These are phyloP conservation scores for Oreochromis grahami DNA, from an alignment of 2,797 vertebrate species.

Conservation along the genomic window DNA sequence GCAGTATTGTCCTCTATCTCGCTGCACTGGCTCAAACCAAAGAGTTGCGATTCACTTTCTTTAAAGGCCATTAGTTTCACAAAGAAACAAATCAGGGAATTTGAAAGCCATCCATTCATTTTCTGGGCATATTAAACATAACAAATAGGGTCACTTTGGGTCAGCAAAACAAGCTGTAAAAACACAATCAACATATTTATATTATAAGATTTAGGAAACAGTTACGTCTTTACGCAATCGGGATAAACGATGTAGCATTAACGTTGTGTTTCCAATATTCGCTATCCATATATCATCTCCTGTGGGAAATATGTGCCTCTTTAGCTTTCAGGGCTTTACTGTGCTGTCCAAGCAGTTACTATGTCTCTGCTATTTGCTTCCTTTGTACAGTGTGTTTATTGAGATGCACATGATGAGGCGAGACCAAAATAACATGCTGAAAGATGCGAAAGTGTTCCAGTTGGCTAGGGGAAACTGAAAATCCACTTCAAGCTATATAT, in stretches of 20 bases:
- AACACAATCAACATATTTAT: neutral
- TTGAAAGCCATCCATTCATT: neutral
- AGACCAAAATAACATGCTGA: neutral
- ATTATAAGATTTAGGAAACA: neutral
- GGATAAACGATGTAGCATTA: neutral
- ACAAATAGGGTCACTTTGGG: neutral
- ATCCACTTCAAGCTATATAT: neutral
- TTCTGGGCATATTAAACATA: neutral
- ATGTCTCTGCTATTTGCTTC: neutral
- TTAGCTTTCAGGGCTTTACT: neutral
- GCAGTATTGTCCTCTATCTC: constrained; percentile 1
- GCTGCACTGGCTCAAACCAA: neutral
- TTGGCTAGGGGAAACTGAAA: neutral
- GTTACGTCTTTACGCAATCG: neutral
- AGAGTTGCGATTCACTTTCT: neutral
- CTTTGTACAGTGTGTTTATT: neutral
- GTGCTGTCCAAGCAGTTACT: neutral
- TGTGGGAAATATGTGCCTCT: neutral
- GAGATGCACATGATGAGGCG: neutral
- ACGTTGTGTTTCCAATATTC: neutral
- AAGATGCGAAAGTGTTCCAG: neutral
- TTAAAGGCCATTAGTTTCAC: neutral
- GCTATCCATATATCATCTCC: neutral
- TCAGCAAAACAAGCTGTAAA: neutral
- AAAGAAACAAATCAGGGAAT: neutral